Percentiles rank a stretch among this genome's conserved stretches.
Conservation (phyloP, 2,113 vertebrate species). For the Xyrauchen texanus region DNA sequence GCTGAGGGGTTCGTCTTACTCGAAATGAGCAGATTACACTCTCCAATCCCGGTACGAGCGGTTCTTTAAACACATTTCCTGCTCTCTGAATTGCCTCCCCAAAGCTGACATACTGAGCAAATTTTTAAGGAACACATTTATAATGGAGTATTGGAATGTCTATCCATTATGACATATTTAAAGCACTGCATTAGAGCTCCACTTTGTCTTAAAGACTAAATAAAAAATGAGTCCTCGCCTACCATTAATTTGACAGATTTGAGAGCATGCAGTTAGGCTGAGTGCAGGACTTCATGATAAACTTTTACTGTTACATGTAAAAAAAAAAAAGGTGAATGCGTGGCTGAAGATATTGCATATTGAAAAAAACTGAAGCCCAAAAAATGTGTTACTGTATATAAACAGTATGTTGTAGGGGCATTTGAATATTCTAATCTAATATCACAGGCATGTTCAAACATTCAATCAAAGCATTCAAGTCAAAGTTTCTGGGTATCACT, state of each 20-base stretch:
- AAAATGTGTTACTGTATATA: no score
- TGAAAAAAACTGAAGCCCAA: no score
- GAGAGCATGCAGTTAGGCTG: constrained; percentile 36
- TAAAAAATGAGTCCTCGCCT: constrained; percentile 49
- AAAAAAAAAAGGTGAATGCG: background rate
- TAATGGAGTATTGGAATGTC: constrained; percentile 52
- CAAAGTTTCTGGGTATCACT: no score
- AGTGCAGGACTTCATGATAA: constrained; percentile 21
- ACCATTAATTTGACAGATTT: constrained; percentile 49
- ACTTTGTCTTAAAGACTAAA: constrained; percentile 45
- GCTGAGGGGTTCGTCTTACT: constrained; percentile 27
- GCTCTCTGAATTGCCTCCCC: constrained; percentile 31
- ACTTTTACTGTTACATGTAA: background rate
- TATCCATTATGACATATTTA: constrained; percentile 51
- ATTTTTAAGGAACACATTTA: constrained; percentile 55
- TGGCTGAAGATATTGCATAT: no score
- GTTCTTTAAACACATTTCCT: constrained; percentile 22
- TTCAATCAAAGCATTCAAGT: no score
- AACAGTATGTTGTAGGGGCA: no score
- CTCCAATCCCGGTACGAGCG: constrained; percentile 19
- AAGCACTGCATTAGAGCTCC: constrained; percentile 36
- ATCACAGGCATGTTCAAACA: no score
- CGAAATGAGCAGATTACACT: constrained; percentile 21
- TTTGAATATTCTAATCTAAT: no score
- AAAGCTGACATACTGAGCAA: constrained; percentile 52